Conservation (phyloP, 2,113 vertebrate genomes). For the Mastomys natalensis region DNA sequence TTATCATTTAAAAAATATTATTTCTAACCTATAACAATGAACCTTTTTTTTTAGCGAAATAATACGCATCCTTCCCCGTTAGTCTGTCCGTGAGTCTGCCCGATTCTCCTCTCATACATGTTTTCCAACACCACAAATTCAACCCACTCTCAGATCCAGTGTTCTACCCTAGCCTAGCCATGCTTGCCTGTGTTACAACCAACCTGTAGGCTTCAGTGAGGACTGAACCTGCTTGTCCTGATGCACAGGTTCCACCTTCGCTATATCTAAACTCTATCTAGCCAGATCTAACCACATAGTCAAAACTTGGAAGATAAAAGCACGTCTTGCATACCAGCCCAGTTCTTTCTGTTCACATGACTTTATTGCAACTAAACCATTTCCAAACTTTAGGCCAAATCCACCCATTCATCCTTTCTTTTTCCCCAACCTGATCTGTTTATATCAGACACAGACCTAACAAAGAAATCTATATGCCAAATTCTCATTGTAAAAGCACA, state of each 20-base stretch:
- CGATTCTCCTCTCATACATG: no score
- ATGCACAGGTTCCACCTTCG: neutral
- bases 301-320: neutral
- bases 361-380: neutral
- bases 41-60: neutral
- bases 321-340: neutral
- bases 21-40: neutral
- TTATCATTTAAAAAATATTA: neutral
- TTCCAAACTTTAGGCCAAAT: neutral
- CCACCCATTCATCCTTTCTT: neutral
- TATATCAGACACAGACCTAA: neutral
- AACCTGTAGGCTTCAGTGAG: neutral
- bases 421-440: neutral
- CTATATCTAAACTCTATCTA: neutral
- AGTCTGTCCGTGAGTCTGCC: neutral
- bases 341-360: neutral
- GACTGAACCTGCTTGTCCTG: neutral
- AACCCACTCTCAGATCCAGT: neutral
- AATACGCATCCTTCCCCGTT: neutral
- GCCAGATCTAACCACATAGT: neutral
- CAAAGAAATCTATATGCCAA: neutral
- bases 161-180: neutral
- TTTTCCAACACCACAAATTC: neutral
- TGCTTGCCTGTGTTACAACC: neutral
- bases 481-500: neutral